Conservation (phyloP, 30 jellyfish, hydroid and myxozoan genomes). For the Turritopsis rubra region DNA sequence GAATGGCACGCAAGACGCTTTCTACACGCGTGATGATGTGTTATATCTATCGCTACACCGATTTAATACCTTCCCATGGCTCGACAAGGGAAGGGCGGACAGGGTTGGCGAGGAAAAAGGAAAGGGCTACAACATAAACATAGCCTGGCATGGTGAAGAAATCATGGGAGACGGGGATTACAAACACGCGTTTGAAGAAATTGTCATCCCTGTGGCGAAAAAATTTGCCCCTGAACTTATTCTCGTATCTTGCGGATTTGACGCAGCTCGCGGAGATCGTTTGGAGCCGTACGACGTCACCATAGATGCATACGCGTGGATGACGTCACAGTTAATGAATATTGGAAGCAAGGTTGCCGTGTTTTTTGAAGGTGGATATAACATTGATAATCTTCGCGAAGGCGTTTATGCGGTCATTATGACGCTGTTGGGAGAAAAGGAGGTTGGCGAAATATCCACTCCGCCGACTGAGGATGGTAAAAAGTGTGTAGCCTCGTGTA, state of each 20-base stretch:
- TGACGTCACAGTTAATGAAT: slow-evolving; percentile 15
- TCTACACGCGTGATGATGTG: slow-evolving; percentile 12
- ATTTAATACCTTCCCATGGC: slow-evolving; percentile 21
- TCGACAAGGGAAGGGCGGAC: slow-evolving; percentile 24
- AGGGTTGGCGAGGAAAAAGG: slow-evolving; percentile 25
- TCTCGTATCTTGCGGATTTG: slow-evolving; percentile 37
- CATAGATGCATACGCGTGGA: slow-evolving; percentile 32
- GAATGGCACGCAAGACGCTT: slow-evolving; percentile 31
- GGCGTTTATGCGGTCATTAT: slow-evolving; percentile 28
- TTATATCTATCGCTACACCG: slow-evolving; percentile 23
- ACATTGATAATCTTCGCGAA: slow-evolving; percentile 20
- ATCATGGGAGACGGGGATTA: slow-evolving; percentile 32
- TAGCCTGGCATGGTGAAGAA: slow-evolving; percentile 28
- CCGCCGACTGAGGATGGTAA: slow-evolving; percentile 7
- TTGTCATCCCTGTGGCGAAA: slow-evolving; percentile 25
- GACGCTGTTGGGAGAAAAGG: slow-evolving; percentile 21
- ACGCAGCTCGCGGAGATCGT: slow-evolving; percentile 40
- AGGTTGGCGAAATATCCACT: slow-evolving; percentile 6
- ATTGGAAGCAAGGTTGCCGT: not conserved
- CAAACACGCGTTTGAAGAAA: slow-evolving; percentile 28
- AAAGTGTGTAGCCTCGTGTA: slow-evolving; percentile 1
- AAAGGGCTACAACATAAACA: slow-evolving; percentile 23
- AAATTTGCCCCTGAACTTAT: slow-evolving; percentile 26
- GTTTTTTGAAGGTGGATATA: slow-evolving; percentile 33
- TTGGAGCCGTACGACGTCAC: slow-evolving; percentile 28